Conservation (phyloP, 2,888 invertebrate species). For the Cryptocephalus moraei region DNA sequence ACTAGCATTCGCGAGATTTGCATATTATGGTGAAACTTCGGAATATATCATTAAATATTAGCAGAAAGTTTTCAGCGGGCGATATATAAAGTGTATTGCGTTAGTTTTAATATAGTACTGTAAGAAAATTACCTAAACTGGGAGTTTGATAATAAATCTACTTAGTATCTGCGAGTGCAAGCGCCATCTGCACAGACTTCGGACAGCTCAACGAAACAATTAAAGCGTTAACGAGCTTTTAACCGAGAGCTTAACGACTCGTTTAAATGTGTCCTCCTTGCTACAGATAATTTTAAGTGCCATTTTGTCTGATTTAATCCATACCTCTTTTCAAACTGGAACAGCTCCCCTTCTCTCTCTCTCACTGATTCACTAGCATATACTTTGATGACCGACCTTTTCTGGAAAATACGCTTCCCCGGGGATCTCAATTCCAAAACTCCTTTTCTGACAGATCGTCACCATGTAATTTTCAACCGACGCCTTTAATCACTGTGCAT, state of each 20-base stretch:
- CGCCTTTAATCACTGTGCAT: too few relatives aligned
- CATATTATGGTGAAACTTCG: conserved; percentile 36
- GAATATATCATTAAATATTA: conserved; percentile 29
- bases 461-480: too few relatives aligned
- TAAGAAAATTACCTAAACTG: conserved; percentile 25
- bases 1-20: conserved; percentile 33
- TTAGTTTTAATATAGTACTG: conserved; percentile 17
- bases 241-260: conserved; percentile 34
- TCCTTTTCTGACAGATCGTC: too few relatives aligned
- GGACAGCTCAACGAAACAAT: conserved; percentile 34
- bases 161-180: conserved; percentile 22
- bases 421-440: too few relatives aligned
- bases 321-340: background rate
- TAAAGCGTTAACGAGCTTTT: conserved; percentile 36
- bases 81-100: conserved; percentile 15
- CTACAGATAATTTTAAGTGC: background rate
- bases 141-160: conserved; percentile 24
- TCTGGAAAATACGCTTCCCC: too few relatives aligned
- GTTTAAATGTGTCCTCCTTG: conserved; percentile 26
- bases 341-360: too few relatives aligned
- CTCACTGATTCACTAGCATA: too few relatives aligned
- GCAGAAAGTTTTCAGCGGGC: conserved; percentile 19
- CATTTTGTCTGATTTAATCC: background rate
- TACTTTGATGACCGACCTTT: too few relatives aligned
- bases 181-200: conserved; percentile 28